These are phyloP conservation scores for Tetanocera ferruginea DNA, from an alignment of 2,888 invertebrate species.

Conservation along the genomic window DNA sequence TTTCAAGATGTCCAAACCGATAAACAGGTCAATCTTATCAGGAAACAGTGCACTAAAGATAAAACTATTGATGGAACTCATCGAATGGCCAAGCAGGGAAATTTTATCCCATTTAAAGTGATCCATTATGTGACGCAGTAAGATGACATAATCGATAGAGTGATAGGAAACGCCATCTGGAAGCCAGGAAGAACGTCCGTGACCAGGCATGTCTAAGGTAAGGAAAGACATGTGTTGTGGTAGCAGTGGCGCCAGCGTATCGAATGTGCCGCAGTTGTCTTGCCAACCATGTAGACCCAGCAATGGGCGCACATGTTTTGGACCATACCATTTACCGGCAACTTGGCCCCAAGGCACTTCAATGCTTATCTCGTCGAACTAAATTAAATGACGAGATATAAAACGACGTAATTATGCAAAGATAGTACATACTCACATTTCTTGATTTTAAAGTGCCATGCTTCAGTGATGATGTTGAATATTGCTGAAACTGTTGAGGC, in stretches of 20 bases:
- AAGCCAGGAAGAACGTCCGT: slow-evolving; percentile 79
- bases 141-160: slow-evolving; percentile 67
- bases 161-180: slow-evolving; percentile 75
- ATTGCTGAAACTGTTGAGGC: neutral
- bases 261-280: slow-evolving; percentile 76
- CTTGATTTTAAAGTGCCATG: neutral
- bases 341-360: slow-evolving; percentile 79
- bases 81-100: slow-evolving; percentile 78
- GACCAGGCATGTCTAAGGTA: slow-evolving; percentile 79
- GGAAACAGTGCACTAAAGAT: slow-evolving; percentile 76
- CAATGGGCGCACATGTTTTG: slow-evolving; percentile 75
- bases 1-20: slow-evolving; percentile 64
- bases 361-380: slow-evolving; percentile 77
- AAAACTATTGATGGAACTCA: slow-evolving; percentile 76
- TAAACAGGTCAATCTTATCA: slow-evolving; percentile 69
- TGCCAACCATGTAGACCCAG: slow-evolving; percentile 78
- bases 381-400: too few relatives aligned
- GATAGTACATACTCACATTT: slow-evolving; percentile 24
- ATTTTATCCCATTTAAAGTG: slow-evolving; percentile 80
- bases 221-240: slow-evolving; percentile 71
- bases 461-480: slow-evolving; percentile 5
- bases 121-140: slow-evolving; percentile 74
- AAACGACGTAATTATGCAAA: too few relatives aligned
- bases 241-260: slow-evolving; percentile 77
- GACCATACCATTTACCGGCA: slow-evolving; percentile 81